phyloP scores from a whole-genome alignment of 2,113 vertebrate species.

The Plotosus lineatus region DNA sequence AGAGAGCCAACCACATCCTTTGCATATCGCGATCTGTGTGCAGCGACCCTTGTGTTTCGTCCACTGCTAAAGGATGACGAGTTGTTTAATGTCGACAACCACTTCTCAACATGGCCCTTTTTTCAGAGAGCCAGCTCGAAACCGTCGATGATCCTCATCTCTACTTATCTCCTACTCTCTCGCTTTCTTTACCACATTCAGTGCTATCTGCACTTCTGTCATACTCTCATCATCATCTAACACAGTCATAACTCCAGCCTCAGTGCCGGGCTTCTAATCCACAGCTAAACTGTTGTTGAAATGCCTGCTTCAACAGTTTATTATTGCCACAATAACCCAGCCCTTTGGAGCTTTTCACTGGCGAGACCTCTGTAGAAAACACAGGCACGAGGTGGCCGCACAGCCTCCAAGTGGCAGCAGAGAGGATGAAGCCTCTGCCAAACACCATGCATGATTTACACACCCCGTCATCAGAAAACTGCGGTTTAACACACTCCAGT shows the following conservation, averaged over 20 bases:
- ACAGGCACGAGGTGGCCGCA: conserved; percentile 55
- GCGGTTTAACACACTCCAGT: conserved; percentile 61
- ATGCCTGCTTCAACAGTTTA: conserved; percentile 69
- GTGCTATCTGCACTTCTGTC: not conserved
- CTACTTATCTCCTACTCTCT: conserved; percentile 41
- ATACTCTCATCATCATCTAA: not conserved
- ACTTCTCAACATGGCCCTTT: conserved; percentile 28
- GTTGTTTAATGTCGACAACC: conserved; percentile 34
- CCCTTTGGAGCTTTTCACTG: conserved; percentile 60
- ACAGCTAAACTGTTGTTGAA: conserved; percentile 71
- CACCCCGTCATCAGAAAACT: conserved; percentile 61
- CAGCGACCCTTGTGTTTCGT: not conserved
- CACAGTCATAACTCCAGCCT: conserved; percentile 47
- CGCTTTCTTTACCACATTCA: conserved; percentile 12
- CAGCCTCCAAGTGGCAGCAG: conserved; percentile 59
- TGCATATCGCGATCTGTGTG: not conserved
- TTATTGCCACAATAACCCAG: conserved; percentile 70
- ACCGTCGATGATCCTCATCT: conserved; percentile 40
- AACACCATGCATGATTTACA: conserved; percentile 68
- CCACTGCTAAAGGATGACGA: conserved; percentile 11
- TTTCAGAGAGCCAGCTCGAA: conserved; percentile 31
- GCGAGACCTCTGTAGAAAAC: conserved; percentile 69
- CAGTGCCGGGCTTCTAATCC: conserved; percentile 66
- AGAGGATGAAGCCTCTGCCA: conserved; percentile 54
- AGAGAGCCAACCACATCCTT: not conserved